Base-by-base conservation (phyloP, 2,888 invertebrate species). In the Drosophila prolongata region DNA sequence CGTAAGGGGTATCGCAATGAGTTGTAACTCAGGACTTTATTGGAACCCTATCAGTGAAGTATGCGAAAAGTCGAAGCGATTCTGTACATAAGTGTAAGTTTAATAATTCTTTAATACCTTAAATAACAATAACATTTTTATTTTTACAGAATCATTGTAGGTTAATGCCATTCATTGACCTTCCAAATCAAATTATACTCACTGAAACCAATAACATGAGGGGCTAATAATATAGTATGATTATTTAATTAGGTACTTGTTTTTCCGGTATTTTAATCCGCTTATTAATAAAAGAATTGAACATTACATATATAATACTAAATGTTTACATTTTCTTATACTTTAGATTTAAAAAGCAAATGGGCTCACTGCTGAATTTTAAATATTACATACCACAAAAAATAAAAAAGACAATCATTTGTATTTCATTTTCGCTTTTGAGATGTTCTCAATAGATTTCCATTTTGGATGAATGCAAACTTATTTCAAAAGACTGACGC, bases 391-490 rank as follows among this genome's bases (percentile, higher is more conserved):
- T 30, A 8, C 6, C 16, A n/a, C 16, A 16, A 14, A 34, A 10
- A 14, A 10, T n/a, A 6, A 46, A 8, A 9, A 9, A n/a, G n/a
- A 35, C 5, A 37, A 56, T n/a, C 24, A 14, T 14, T 35, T 14
- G 6, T n/a, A 24, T 58, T 43, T 38, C 16, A 61, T 46, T 42
- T 19, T 38, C 1, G 10, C 13, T 47, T 19, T 10, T 14, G 6
- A 76, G 85, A 86, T 86, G 85, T 65, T 72, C 85, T 24, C 53
- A 87, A 84, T 88, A 80, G 85, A 86, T 85, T 62, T 46, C 14
- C 14, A 35, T 66, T 78, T 82, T 72, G 62, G 75, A 47, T 70
- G 70, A 69, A 73, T 83, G 89, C 78, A 87, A 87, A 86, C 87
- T 88, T 79, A 75, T 83, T 81, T 79, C 54, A 70, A 75, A 65